Evolutionary conservation across 2,113 vertebrate species (phyloP).

Genomic region (Podarcis muralis): DNA sequence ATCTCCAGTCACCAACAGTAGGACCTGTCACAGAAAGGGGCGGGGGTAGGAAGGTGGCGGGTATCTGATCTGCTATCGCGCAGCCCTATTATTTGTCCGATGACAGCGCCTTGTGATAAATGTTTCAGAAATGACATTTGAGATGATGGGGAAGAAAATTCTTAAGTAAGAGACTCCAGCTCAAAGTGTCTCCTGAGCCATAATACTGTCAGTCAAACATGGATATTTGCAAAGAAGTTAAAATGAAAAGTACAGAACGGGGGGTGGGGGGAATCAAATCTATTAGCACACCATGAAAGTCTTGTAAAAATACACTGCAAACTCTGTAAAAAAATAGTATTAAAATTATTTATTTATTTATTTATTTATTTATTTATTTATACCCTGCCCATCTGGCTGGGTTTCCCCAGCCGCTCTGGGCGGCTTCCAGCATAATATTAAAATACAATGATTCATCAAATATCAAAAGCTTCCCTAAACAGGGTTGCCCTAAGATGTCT

Average conservation of each 20-base stretch:
- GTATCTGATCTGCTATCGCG: constrained; percentile 55
- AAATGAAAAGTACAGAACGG: background rate
- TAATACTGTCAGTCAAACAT: constrained; percentile 55
- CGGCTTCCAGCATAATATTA: too few species aligned
- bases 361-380: too few species aligned
- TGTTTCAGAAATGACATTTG: constrained; percentile 74
- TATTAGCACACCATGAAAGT: constrained; percentile 22
- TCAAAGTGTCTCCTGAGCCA: constrained; percentile 56
- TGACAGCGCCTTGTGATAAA: constrained; percentile 66
- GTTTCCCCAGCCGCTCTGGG: too few species aligned
- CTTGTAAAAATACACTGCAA: background rate
- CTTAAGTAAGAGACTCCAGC: constrained; percentile 52
- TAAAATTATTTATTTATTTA: too few species aligned
- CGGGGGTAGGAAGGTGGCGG: constrained; percentile 25
- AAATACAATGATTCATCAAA: too few species aligned
- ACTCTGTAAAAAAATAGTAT: background rate
- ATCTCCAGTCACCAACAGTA: constrained; percentile 67
- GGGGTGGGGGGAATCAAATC: constrained; percentile 29
- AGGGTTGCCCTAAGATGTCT: too few species aligned
- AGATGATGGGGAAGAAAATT: constrained; percentile 67
- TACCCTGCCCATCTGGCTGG: too few species aligned
- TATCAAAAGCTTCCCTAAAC: too few species aligned
- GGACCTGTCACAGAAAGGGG: constrained; percentile 54
- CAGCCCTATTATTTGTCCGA: constrained; percentile 63
- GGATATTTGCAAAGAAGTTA: constrained; percentile 45